Conservation (phyloP, 2,797 vertebrate species). For the Otolemur crassicaudatus region DNA sequence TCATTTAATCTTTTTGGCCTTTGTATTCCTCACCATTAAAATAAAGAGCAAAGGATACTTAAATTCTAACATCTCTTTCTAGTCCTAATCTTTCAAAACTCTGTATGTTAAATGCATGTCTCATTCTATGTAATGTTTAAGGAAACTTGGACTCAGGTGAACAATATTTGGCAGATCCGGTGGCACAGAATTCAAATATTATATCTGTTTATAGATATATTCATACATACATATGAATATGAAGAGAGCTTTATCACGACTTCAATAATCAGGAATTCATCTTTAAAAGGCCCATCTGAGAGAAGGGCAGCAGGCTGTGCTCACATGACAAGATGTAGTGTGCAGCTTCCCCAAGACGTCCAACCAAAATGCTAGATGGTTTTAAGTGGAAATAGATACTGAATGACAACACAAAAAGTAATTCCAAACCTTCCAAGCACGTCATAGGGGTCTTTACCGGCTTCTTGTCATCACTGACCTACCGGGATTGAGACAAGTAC, state of each 20-base stretch:
- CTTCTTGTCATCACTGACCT: slow-evolving; percentile 66
- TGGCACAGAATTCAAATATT: not conserved
- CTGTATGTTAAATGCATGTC: not conserved
- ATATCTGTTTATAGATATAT: not conserved
- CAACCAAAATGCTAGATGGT: not conserved
- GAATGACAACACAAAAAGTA: slow-evolving; percentile 36
- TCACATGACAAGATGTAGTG: not conserved
- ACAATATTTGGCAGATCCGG: not conserved
- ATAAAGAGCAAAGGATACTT: not conserved
- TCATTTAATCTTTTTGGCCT: not conserved
- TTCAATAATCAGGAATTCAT: not conserved
- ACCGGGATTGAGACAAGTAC: slow-evolving; percentile 69
- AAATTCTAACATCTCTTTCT: not conserved
- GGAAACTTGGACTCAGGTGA: not conserved
- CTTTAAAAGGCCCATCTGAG: not conserved
- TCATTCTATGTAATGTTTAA: slow-evolving; percentile 37
- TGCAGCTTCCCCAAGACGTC: not conserved
- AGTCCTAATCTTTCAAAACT: not conserved
- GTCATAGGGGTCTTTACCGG: slow-evolving; percentile 45
- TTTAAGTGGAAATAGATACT: slow-evolving; percentile 28
- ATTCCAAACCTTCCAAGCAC: slow-evolving; percentile 40
- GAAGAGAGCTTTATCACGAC: not conserved
- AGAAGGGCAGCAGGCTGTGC: not conserved
- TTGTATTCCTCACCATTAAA: not conserved
- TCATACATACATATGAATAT: not conserved